These are phyloP conservation scores for Byasa hedistus DNA, from an alignment of 2,888 invertebrate species.

Conservation along the genomic window DNA sequence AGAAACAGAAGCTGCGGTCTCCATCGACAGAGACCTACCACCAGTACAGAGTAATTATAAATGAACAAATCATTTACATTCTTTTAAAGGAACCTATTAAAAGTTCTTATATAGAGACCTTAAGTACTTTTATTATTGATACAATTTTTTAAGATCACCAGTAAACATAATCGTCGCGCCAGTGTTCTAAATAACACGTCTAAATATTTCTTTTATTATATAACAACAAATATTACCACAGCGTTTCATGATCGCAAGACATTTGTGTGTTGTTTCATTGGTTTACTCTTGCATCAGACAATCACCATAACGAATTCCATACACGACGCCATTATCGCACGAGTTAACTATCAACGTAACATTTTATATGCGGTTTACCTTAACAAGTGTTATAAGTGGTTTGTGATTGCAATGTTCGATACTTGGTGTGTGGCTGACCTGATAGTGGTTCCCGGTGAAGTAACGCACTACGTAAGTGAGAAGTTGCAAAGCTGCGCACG, in stretches of 20 bases:
- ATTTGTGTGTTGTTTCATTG: background rate
- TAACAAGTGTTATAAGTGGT: background rate
- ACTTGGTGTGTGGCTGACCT: conserved; percentile 43
- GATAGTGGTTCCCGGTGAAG: conserved; percentile 59
- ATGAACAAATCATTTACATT: too few species aligned
- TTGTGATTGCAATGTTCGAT: background rate
- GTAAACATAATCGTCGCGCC: background rate
- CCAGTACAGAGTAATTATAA: too few species aligned
- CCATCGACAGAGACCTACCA: too few species aligned
- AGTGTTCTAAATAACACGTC: background rate
- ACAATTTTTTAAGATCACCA: background rate
- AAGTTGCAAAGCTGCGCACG: conserved; percentile 61
- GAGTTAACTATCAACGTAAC: background rate
- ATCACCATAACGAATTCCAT: background rate
- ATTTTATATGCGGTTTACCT: conserved; percentile 13
- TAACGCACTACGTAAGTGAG: conserved; percentile 61
- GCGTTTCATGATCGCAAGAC: background rate
- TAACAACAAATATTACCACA: background rate
- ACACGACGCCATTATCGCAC: background rate
- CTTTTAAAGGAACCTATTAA: too few species aligned
- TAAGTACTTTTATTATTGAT: too few species aligned
- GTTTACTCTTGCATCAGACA: background rate
- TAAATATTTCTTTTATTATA: too few species aligned
- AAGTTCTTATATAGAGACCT: too few species aligned
- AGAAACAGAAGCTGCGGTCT: too few species aligned